phyloP scores from a whole-genome alignment of 2,888 invertebrate genomes.

The Metopia argyrocephala region DNA sequence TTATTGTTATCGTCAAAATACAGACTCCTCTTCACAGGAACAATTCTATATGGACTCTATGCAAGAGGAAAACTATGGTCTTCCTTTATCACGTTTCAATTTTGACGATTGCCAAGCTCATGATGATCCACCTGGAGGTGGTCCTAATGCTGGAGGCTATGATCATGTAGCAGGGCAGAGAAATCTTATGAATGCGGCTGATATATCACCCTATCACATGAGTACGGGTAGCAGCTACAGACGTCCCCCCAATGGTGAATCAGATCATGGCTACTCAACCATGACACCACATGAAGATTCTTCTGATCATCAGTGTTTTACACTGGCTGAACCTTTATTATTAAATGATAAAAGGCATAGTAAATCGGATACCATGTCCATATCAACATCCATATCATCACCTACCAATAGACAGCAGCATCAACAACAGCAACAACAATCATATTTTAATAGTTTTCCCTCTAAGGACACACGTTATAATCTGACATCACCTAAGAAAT shows the following conservation, averaged over 20 bases:
- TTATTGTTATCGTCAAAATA: slow-evolving; percentile 89
- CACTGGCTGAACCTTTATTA: slow-evolving; percentile 83
- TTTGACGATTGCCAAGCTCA: slow-evolving; percentile 83
- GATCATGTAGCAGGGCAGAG: slow-evolving; percentile 78
- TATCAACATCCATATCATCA: slow-evolving; percentile 80
- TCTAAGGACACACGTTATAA: slow-evolving; percentile 61
- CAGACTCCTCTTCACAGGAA: slow-evolving; percentile 76
- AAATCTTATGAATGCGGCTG: slow-evolving; percentile 82
- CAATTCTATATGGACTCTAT: slow-evolving; percentile 80
- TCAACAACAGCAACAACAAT: slow-evolving; percentile 63
- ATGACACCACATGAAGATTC: slow-evolving; percentile 96
- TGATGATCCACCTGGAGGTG: slow-evolving; percentile 79
- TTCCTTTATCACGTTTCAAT: slow-evolving; percentile 87
- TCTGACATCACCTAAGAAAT: slow-evolving; percentile 71
- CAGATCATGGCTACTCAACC: slow-evolving; percentile 97
- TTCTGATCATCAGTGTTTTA: slow-evolving; percentile 89
- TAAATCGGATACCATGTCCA: slow-evolving; percentile 82
- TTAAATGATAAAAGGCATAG: slow-evolving; percentile 79
- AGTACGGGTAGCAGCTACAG: slow-evolving; percentile 84
- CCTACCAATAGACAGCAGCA: slow-evolving; percentile 74
- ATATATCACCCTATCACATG: slow-evolving; percentile 91
- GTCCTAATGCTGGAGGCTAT: slow-evolving; percentile 77
- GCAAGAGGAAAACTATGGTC: slow-evolving; percentile 80
- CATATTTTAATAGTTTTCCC: slow-evolving; percentile 68
- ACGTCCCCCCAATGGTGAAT: slow-evolving; percentile 83